These are phyloP conservation scores for Battus philenor DNA, from an alignment of 1,140 invertebrate species.

Conservation along the genomic window DNA sequence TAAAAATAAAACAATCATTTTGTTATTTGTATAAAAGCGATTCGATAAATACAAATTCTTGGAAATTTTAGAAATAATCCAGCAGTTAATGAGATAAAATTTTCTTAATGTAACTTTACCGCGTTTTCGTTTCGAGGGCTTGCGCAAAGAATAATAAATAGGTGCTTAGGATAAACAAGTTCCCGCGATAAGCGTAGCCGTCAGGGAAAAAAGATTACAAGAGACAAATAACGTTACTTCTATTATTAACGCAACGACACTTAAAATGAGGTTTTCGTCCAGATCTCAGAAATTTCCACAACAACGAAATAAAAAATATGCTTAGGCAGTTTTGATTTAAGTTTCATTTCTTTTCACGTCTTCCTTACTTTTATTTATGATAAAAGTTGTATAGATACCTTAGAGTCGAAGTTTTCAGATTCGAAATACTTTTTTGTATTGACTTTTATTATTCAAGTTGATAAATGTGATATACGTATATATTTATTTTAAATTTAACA, in stretches of 20 bases:
- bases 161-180: slow-evolving; percentile 16
- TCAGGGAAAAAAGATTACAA: slow-evolving; percentile 13
- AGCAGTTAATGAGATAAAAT: slow-evolving; percentile 2
- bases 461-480: no score
- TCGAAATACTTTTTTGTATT: no score
- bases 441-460: no score
- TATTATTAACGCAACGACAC: slow-evolving; percentile 15
- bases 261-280: slow-evolving; percentile 12
- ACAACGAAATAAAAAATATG: slow-evolving; percentile 2
- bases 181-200: slow-evolving; percentile 12
- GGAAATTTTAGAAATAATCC: background rate
- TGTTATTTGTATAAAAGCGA: no score
- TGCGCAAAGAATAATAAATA: slow-evolving; percentile 14
- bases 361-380: no score
- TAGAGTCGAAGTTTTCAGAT: no score
- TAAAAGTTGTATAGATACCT: no score
- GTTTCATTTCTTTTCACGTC: no score
- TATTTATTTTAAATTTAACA: no score
- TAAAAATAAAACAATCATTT: no score
- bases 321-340: no score
- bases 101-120: slow-evolving; percentile 6
- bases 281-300: background rate
- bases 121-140: background rate
- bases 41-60: no score
- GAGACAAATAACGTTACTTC: slow-evolving; percentile 12